Base-by-base conservation (phyloP, 2,797 vertebrate genomes). In the Sebastes cheni region DNA sequence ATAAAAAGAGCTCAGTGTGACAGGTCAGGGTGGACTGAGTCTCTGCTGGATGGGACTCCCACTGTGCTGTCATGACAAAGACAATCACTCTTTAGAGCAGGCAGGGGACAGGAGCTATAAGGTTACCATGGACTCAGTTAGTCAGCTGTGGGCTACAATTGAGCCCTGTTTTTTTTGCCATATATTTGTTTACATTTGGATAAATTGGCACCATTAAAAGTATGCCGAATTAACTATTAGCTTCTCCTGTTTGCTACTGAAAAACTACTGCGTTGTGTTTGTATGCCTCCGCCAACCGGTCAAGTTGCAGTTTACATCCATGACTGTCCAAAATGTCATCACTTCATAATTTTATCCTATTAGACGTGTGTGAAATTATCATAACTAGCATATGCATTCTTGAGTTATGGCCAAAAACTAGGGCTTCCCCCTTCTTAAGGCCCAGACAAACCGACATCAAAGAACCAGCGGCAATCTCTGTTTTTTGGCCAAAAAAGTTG, bases 1-100 rank as follows among this genome's bases (percentile, higher is more conserved):
- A 83, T 77, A 72, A 85, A 83, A 68, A 70, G 9, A 70, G 65
- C 27, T 32, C 73, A 70, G 64, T 50, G 74, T 34, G 42, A 67
- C 32, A 23, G 68, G 34, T 76, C 67, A 36, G 60, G 42, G 42
- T 36, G 75, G 55, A 50, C 18, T 32, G 34, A 14, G 60, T 68
- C 42, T 34, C n/a, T 61, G 59, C n/a, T 60, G 55, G 50, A 73
- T 54, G 22, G 2, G 8, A 22, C 74, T 67, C 54, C 68, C 22
- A 46, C 36, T 64, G 32, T 22, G 20, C 64, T 58, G 27, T 29
- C 46, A 42, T 39, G 11, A 46, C 42, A 36, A 25, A 39, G 32
- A 60, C 3, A 58, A 59, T 65, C n/a, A 8, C 20, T n/a, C 2
- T 65, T 78, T 25, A 20, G 65, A 62, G 42, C 42, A 46, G 42